Base-by-base conservation (phyloP, 2,888 invertebrate genomes). In the Rhogogaster chlorosoma region DNA sequence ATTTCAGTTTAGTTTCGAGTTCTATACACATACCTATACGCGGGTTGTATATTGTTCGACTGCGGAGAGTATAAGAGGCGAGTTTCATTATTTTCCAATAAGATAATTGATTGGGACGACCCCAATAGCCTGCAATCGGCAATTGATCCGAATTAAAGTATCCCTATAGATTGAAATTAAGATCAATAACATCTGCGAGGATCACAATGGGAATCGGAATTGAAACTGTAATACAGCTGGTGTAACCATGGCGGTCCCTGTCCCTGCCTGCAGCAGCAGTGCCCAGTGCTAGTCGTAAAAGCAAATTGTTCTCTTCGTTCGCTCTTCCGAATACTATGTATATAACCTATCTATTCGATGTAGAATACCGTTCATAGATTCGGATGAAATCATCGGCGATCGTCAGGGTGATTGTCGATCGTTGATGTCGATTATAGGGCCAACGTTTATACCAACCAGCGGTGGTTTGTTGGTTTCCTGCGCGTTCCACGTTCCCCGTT, bases 101-200 rank as follows among this genome's bases (percentile, higher is more conserved):
- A 77, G 18, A 53, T 77, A 77, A 49, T 77, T 77, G 18, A 77
- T 77, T 53, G 53, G 18, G 45, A 77, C 53, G 53, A 77, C 26
- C 77, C 49, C 26, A 78, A 67, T 78, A 70, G 26, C 70, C 29
- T 26, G 53, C 86, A 86, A 86, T 64, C 84, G 85, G 82, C 89
- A 87, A 90, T 89, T 89, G 88, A 88, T 87, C 87, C 85, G 88
- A 89, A 89, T 89, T 89, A 88, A 89, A 86, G 87, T 87, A 87
- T 85, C 88, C 87, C 87, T 87, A 87, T 87, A 88, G 87, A 90
- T 90, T 89, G 88, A 89, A 88, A 90, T 90, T 89, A 88, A 90
- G 89, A 90, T 90, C 88, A 88, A 89, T 90, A 89, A 73, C 38
- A 73, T 42, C 42, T 22, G 42, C 32, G 36, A 61, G 22, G 22